These are phyloP conservation scores for Gryllus bimaculatus DNA, from an alignment of 1,140 invertebrate species.

Conservation along the genomic window DNA sequence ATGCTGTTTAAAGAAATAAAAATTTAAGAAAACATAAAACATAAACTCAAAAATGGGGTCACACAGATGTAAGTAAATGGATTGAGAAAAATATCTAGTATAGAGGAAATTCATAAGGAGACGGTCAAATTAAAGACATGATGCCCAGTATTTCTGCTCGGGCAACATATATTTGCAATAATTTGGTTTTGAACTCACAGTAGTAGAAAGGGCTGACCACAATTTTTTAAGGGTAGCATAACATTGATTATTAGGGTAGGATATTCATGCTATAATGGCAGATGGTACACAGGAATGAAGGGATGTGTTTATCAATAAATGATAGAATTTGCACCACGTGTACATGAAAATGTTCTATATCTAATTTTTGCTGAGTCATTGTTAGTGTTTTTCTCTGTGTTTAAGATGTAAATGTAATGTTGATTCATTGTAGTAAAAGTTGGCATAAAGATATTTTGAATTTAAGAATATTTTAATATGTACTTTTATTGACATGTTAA, in stretches of 20 bases:
- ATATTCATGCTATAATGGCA: background rate
- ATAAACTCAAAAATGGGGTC: background rate
- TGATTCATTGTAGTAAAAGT: background rate
- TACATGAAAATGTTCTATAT: background rate
- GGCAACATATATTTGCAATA: background rate
- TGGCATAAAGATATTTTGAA: too few relatives aligned
- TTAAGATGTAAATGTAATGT: background rate
- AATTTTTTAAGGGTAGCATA: background rate
- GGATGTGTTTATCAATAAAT: background rate
- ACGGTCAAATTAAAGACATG: too few relatives aligned
- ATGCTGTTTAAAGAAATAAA: background rate
- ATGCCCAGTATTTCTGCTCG: too few relatives aligned
- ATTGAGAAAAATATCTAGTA: background rate
- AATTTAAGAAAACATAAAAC: background rate
- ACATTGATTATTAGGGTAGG: background rate
- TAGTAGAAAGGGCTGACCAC: background rate
- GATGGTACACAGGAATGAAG: background rate
- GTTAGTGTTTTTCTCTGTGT: background rate
- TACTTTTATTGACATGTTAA: too few relatives aligned
- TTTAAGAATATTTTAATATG: too few relatives aligned
- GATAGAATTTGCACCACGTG: conserved; percentile 3
- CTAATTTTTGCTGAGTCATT: background rate
- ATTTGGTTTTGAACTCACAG: background rate
- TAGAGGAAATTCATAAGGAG: background rate
- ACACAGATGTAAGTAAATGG: background rate